Evolutionary conservation across 1,140 invertebrate species (phyloP), one percentile per base, ranked within the genome.

Genomic region (Mamestra configurata): DNA sequence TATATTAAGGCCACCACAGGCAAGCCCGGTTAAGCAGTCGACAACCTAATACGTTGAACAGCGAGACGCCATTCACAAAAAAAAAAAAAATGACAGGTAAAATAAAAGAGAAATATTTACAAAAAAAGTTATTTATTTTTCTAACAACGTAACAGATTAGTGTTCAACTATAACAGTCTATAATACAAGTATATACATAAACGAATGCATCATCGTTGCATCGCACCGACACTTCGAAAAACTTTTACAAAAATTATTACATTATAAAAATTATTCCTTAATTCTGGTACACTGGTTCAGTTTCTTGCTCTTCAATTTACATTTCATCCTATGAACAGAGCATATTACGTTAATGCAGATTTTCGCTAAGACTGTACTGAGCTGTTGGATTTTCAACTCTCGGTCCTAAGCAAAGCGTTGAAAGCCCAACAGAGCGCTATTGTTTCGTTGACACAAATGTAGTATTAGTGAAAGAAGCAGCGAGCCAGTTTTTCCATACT

Each of bases 111-210:
- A 0, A n/a, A 49, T 70, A 13, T 73, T 73, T 24, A 31, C 27
- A 35, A 64, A 51, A 77, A 73, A 73, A 22, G 35, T 55, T 20
- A 66, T 66, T 46, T 49, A n/a, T 66, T 64, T 49, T 77, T 35
- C 43, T 77, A 77, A 66, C 43, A 53, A 66, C 46, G 37, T 75
- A 75, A 75, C 51, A 75, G 53, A 75, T 75, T 75, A 55, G 35
- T 73, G 6, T 10, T 57, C 53, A 73, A 57, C 46, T 57, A 20
- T 73, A 75, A 75, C 71, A 75, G 18, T 37, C 71, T 75, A 75
- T 64, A 66, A 53, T 64, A 77, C 59, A 77, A 10, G 15, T 77
- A 66, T 64, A 64, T 77, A 77, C 57, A 77, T 49, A 64, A 66
- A 51, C 20, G 51, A 53, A 51, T 51, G 27, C 46, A 46, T 77